Evolutionary conservation across 2,888 invertebrate genomes (phyloP), one percentile per base, ranked within the genome.

Genomic region (Hoplodrina ambigua): DNA sequence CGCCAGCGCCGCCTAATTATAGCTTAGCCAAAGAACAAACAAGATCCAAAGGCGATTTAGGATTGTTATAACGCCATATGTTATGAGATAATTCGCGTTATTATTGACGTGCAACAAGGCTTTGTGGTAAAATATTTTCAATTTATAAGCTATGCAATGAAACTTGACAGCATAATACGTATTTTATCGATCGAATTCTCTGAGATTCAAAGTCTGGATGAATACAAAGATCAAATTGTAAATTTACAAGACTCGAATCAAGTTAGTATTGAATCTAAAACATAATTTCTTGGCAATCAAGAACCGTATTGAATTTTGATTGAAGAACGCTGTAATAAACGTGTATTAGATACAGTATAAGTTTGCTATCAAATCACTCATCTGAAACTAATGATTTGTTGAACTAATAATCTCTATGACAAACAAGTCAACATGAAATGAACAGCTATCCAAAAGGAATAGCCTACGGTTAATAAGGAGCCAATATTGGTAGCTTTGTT

Each of bases 1-100:
- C 86, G 86, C 93, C 92, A 25, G 91, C 86, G 86, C 93, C 92
- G 92, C 92, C 93, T 95, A 94, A 96, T 95, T 94, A 96, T 93
- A 94, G 89, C 88, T 88, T 89, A 88, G 87, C 30, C 44, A 84
- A 89, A 93, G 92, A 95, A 94, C 94, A 96, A 96, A 96, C 94
- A 95, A 92, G 90, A 82, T 84, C 87, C 88, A 82, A 87, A 89
- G 88, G 86, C 87, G 87, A 89, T 90, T 89, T 89, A 79, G 80
- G 81, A 86, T 90, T 83, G 87, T 91, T 91, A 88, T 87, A 88
- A 88, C 91, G 88, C 93, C 94, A 94, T 93, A 90, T 94, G 94
- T 89, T 89, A 84, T 86, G 25, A 65, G 44, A 63, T 69, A 68
- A 84, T 83, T 79, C 69, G 78, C 69, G 61, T 77, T 69, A 77